Conservation (phyloP, 2,888 invertebrate genomes). For the Oithona nana region DNA sequence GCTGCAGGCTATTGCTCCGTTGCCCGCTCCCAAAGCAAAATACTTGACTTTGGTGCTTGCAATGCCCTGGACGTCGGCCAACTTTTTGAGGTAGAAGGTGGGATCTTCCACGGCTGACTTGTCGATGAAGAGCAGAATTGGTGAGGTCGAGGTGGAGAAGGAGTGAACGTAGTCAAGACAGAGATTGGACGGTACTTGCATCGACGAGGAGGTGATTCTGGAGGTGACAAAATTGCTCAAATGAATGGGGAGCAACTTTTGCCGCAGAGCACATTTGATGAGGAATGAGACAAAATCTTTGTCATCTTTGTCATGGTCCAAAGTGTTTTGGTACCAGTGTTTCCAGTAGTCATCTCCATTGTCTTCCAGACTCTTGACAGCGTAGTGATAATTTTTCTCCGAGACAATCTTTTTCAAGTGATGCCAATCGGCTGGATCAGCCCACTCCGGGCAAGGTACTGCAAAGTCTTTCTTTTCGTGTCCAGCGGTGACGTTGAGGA, state of each 20-base stretch:
- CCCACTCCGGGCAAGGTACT: not conserved
- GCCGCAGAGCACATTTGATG: not conserved
- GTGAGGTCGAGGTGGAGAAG: not conserved
- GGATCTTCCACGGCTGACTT: slow-evolving; percentile 6
- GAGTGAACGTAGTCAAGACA: not conserved
- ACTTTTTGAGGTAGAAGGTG: not conserved
- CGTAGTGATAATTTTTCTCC: not conserved
- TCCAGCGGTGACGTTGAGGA: not conserved
- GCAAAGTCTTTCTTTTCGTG: not conserved
- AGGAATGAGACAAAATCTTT: not conserved
- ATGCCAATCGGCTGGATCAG: not conserved
- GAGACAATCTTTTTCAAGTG: not conserved
- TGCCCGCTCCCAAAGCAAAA: not conserved
- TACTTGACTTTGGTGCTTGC: slow-evolving; percentile 13
- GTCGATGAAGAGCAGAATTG: not conserved
- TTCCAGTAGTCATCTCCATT: not conserved
- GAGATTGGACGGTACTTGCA: not conserved
- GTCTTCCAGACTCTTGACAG: not conserved
- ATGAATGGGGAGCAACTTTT: not conserved
- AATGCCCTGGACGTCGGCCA: slow-evolving; percentile 13
- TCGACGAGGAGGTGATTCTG: not conserved
- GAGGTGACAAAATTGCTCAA: not conserved
- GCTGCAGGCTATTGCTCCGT: not conserved
- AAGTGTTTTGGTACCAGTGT: not conserved
- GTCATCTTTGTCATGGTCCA: not conserved